A percentile compares a stretch with the other conserved stretches of the same genome.
These are phyloP conservation scores for Eriocheir sinensis DNA, from an alignment of 1,140 invertebrate species.

Conservation along the genomic window DNA sequence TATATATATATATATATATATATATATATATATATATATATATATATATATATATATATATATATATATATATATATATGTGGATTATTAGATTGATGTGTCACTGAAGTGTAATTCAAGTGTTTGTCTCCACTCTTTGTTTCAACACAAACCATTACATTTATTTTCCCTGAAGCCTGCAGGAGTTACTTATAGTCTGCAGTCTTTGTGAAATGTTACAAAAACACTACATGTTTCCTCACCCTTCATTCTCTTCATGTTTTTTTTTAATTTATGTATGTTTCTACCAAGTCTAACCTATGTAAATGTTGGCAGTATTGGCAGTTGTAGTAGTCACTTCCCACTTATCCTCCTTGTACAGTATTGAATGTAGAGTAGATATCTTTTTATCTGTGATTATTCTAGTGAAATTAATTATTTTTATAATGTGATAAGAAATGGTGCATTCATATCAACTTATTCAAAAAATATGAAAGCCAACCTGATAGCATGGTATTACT, in stretches of 20 bases:
- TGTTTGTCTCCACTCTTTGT: conserved; percentile 43
- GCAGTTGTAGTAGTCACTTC: conserved; percentile 56
- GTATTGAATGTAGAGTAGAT: not conserved
- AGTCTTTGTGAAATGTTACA: conserved; percentile 61
- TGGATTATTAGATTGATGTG: not conserved
- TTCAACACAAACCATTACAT: conserved; percentile 33
- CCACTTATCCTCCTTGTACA: conserved; percentile 38
- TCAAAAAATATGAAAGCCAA: not conserved
- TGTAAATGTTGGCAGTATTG: conserved; percentile 64
- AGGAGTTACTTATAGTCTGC: conserved; percentile 66
- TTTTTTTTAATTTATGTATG: conserved; percentile 17
- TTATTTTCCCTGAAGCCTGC: conserved; percentile 43
- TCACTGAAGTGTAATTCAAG: conserved; percentile 42
- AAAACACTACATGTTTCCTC: conserved; percentile 69
- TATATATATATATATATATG: conserved; percentile 31
- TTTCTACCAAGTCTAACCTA: conserved; percentile 49
- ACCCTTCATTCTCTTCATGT: conserved; percentile 70
- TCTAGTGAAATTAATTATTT: not conserved
- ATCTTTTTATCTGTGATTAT: not conserved
- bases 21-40: conserved; percentile 48
- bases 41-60: not conserved
- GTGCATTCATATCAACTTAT: not conserved
- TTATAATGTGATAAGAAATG: not conserved
- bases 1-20: conserved; percentile 38
- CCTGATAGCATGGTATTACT: not conserved